Evolutionary conservation across 2,797 vertebrate genomes (phyloP), one percentile per base, ranked within the genome.

Genomic region (Lagocephalus sceleratus): DNA sequence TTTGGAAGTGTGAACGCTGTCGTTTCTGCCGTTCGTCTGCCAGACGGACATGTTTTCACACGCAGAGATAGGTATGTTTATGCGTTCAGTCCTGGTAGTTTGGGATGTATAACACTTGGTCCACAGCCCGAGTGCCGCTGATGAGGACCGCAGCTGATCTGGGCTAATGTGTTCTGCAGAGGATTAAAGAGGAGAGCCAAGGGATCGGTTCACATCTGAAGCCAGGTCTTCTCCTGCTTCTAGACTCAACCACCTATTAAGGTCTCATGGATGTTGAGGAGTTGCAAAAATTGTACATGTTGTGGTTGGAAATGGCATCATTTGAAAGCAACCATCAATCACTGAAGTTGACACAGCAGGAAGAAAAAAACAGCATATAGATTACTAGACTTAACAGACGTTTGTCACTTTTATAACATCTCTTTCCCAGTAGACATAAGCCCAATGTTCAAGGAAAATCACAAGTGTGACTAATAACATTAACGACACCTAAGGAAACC

Each of bases 141-240:
- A 89, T 87, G 87, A 86, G 82, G 85, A 86, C 38, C 51, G 8
- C 87, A 90, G 85, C 78, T 78, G 82, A 88, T 81, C 51, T 16
- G 53, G 60, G 49, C 60, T 86, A 78, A 90, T 86, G 79, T 9
- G 22, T 83, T 82, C 75, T 77, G 75, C 87, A 88, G 88, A 86
- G 52, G 67, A 57, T 52, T 47, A 64, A 54, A n/a, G 57, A 79
- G 53, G 47, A 73, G 77, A 72, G 73, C 20, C 10, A 3, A 72
- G 61, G 76, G 76, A 76, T 80, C 71, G 68, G 73, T 72, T 60
- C 67, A 74, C 76, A 20, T 40, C 57, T 68, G 46, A 61, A 35
- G 56, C 65, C 57, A 42, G 68, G 72, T 66, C 67, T 75, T 57
- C 51, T 68, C 52, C 51, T 23, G 15, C 49, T 47, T 61, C 52